These are phyloP conservation scores for Desoria tigrina DNA, from an alignment of 2,888 invertebrate species.

Conservation along the genomic window DNA sequence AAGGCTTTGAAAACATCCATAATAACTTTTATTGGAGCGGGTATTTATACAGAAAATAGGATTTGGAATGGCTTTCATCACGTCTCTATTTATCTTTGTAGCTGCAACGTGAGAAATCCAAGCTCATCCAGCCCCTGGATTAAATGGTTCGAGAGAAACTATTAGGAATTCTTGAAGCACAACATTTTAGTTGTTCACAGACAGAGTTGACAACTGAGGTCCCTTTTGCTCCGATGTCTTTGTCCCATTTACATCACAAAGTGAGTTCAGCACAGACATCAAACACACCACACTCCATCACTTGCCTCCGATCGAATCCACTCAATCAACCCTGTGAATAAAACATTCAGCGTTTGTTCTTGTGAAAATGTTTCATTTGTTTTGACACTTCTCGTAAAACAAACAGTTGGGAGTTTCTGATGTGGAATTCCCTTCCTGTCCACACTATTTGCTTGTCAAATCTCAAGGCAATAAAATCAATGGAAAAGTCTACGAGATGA, in stretches of 20 bases:
- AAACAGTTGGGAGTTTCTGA: neutral
- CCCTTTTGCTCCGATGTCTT: too few species aligned
- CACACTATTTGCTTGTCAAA: neutral
- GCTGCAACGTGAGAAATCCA: too few species aligned
- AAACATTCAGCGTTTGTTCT: neutral
- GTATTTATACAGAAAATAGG: too few species aligned
- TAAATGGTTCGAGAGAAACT: too few species aligned
- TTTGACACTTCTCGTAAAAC: constrained; percentile 3
- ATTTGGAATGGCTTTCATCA: too few species aligned
- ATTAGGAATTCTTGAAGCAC: too few species aligned
- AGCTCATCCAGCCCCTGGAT: neutral
- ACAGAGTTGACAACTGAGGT: neutral
- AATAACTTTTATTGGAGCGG: too few species aligned
- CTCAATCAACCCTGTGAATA: constrained; percentile 31
- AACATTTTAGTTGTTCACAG: too few species aligned
- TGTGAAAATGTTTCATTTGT: neutral
- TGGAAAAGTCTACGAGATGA: neutral
- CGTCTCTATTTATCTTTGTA: too few species aligned
- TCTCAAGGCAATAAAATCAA: neutral
- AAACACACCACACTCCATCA: constrained; percentile 37
- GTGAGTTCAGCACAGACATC: neutral
- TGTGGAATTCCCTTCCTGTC: neutral
- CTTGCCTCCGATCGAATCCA: constrained; percentile 35
- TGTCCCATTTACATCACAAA: too few species aligned
- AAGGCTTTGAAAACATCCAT: too few species aligned